Evolutionary conservation across 2,113 vertebrate genomes (phyloP).

Genomic region (Lathamus discolor): DNA sequence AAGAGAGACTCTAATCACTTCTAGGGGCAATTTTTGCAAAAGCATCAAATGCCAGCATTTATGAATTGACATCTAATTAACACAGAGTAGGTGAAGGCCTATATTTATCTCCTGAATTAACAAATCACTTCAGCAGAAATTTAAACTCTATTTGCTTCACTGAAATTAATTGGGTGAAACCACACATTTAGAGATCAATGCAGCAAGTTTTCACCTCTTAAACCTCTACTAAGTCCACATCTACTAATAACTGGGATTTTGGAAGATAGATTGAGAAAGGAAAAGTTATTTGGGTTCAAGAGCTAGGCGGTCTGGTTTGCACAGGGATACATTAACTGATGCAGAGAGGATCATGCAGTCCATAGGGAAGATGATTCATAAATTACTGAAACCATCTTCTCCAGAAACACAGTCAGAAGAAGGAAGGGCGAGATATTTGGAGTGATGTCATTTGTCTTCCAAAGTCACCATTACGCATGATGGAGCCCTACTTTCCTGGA

Average conservation of each 20-base stretch:
- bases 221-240: neutral
- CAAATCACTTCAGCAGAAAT: neutral
- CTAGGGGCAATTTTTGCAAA: neutral
- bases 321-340: neutral
- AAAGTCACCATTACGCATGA: neutral
- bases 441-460: neutral
- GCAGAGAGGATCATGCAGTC: neutral
- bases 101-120: neutral
- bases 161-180: slow-evolving; percentile 5
- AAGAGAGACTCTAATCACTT: neutral
- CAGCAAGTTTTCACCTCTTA: neutral
- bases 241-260: neutral
- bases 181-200: neutral
- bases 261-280: fast-evolving
- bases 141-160: neutral
- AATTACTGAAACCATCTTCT: neutral
- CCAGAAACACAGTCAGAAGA: neutral
- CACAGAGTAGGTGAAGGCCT: neutral
- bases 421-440: neutral
- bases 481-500: neutral
- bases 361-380: neutral
- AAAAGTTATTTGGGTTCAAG: neutral
- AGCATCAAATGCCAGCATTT: neutral
- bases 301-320: neutral
- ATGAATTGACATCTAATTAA: neutral